Percentiles rank a stretch among this genome's conserved stretches.
phyloP scores from a whole-genome alignment of 1,140 invertebrate species.

The Paraescarpia echinospica region DNA sequence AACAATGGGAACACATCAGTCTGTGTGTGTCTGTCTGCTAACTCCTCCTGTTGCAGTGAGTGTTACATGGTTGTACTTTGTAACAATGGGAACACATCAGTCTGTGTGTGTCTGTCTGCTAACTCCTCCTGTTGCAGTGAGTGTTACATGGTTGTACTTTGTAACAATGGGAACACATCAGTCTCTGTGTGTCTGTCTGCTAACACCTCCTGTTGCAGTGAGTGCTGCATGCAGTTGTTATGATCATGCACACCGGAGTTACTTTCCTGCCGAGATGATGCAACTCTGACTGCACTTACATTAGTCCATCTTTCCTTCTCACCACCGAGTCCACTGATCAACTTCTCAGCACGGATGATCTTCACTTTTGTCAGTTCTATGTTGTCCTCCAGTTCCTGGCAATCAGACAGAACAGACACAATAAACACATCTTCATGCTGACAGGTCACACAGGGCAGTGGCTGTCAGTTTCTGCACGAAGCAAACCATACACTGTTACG shows the following conservation, averaged over 20 bases:
- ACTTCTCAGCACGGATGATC: slow-evolving; percentile 55
- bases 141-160: background rate
- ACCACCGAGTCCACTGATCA: slow-evolving; percentile 58
- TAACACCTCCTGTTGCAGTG: background rate
- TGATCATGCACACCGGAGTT: background rate
- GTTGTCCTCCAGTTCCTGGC: slow-evolving; percentile 54
- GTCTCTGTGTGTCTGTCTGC: no score
- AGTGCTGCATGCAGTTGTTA: background rate
- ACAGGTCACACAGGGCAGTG: background rate
- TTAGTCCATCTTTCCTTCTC: slow-evolving; percentile 58
- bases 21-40: no score
- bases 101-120: no score
- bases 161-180: background rate
- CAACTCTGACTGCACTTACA: slow-evolving; percentile 32
- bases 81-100: background rate
- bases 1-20: background rate
- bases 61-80: background rate
- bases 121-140: background rate
- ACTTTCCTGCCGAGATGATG: background rate
- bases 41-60: background rate
- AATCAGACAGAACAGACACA: background rate
- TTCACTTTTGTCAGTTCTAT: slow-evolving; percentile 57
- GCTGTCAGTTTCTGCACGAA: background rate
- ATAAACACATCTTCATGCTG: background rate
- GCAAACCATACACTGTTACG: no score